Evolutionary conservation across 2,797 vertebrate genomes (phyloP).

Genomic region (Lepilemur septentrionalis): DNA sequence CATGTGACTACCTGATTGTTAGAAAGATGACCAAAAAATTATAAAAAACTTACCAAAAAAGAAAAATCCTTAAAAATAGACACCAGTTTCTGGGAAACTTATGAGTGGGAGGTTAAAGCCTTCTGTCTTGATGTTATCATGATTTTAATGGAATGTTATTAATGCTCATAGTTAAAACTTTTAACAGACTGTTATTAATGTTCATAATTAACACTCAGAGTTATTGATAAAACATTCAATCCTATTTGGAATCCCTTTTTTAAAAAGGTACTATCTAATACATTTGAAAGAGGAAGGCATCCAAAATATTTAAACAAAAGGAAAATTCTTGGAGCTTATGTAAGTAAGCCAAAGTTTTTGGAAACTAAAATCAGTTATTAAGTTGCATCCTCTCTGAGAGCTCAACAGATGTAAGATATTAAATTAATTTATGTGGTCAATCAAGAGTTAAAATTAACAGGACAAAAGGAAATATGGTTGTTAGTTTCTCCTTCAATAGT

Average conservation of each 20-base stretch:
- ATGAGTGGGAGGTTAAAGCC: background rate
- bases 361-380: background rate
- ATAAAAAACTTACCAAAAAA: background rate
- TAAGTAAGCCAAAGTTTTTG: background rate
- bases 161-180: background rate
- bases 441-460: constrained; percentile 19
- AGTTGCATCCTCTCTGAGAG: background rate
- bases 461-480: background rate
- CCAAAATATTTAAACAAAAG: constrained; percentile 3
- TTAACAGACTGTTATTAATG: background rate
- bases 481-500: background rate
- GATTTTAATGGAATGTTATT: background rate
- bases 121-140: background rate
- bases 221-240: constrained; percentile 19
- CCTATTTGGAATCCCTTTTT: background rate
- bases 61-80: background rate
- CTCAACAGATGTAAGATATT: background rate
- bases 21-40: background rate
- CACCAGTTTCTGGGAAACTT: background rate
- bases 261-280: constrained; percentile 22
- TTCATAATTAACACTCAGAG: constrained; percentile 1
- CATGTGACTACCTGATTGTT: background rate
- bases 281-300: background rate
- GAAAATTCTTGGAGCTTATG: background rate
- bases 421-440: background rate